phyloP scores from a whole-genome alignment of 2,797 vertebrate genomes.

The Synanceia verrucosa region DNA sequence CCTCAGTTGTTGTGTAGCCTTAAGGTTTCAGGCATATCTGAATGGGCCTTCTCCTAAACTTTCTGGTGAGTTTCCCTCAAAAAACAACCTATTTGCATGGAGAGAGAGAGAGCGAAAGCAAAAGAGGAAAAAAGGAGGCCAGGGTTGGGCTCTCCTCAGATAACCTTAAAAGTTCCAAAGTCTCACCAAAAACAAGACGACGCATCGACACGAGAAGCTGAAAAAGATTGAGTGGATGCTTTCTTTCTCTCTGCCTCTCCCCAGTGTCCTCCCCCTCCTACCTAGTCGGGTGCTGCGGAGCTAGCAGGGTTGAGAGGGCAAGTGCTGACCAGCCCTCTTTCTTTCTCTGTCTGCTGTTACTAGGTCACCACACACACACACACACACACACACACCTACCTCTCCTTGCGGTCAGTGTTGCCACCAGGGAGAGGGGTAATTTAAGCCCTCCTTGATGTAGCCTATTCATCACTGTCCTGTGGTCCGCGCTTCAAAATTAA shows the following conservation, averaged over 20 bases:
- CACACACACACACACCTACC: constrained; percentile 48
- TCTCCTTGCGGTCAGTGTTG: constrained; percentile 79
- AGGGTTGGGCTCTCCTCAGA: constrained; percentile 55
- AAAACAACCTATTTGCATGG: constrained; percentile 40
- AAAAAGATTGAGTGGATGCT: constrained; percentile 59
- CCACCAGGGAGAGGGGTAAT: constrained; percentile 95
- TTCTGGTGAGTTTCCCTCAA: neutral
- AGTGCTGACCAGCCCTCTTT: constrained; percentile 90
- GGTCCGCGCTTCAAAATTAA: constrained; percentile 95
- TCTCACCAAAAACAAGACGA: constrained; percentile 46
- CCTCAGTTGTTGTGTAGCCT: constrained; percentile 42
- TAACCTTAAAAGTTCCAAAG: constrained; percentile 68
- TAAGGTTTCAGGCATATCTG: constrained; percentile 36
- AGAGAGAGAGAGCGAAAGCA: neutral
- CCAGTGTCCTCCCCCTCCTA: constrained; percentile 22
- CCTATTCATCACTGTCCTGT: constrained; percentile 99
- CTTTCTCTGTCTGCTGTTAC: constrained; percentile 84
- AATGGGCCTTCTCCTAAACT: constrained; percentile 40
- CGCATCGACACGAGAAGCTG: constrained; percentile 42
- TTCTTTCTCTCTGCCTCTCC: constrained; percentile 21
- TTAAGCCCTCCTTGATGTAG: constrained; percentile 95
- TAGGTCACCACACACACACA: constrained; percentile 73
- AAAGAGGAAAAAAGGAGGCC: constrained; percentile 32
- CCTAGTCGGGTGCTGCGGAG: constrained; percentile 78
- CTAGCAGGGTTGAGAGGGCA: constrained; percentile 89